phyloP scores from a whole-genome alignment of 2,113 vertebrate species.

The Phylloscopus trochiloides region DNA sequence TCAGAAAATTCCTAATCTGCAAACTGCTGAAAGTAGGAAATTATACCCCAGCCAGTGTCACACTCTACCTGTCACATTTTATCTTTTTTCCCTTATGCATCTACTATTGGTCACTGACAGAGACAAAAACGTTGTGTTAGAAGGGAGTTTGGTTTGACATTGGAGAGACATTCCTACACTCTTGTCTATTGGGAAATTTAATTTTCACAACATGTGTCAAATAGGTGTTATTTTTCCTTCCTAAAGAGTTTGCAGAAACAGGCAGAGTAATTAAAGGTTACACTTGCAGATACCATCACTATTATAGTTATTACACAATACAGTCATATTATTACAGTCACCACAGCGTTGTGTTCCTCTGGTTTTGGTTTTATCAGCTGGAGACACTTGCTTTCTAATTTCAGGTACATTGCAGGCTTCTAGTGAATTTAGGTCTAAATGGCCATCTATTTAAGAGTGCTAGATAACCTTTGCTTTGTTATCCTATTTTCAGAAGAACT shows the following conservation, averaged over 20 bases:
- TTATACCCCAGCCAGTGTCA: background rate
- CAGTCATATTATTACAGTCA: background rate
- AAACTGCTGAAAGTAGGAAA: background rate
- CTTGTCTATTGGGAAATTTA: background rate
- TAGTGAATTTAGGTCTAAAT: background rate
- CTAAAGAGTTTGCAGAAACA: constrained; percentile 15
- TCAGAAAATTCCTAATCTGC: background rate
- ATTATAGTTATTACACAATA: constrained; percentile 26
- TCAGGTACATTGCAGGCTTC: background rate
- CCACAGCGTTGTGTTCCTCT: background rate
- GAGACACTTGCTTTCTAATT: background rate
- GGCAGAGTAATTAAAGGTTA: constrained; percentile 40
- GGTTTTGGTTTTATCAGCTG: background rate
- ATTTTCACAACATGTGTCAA: constrained; percentile 9
- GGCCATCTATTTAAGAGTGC: background rate
- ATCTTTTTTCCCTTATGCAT: background rate
- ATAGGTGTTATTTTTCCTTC: constrained; percentile 4
- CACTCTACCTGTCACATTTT: background rate
- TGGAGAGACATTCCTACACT: background rate
- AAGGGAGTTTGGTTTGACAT: background rate
- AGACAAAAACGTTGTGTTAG: background rate
- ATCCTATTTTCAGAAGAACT: background rate
- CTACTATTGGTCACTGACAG: background rate
- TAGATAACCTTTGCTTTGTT: background rate
- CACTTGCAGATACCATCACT: background rate